These are phyloP conservation scores for Oreochromis mossambicus DNA, from an alignment of 2,797 vertebrate genomes.

Conservation along the genomic window DNA sequence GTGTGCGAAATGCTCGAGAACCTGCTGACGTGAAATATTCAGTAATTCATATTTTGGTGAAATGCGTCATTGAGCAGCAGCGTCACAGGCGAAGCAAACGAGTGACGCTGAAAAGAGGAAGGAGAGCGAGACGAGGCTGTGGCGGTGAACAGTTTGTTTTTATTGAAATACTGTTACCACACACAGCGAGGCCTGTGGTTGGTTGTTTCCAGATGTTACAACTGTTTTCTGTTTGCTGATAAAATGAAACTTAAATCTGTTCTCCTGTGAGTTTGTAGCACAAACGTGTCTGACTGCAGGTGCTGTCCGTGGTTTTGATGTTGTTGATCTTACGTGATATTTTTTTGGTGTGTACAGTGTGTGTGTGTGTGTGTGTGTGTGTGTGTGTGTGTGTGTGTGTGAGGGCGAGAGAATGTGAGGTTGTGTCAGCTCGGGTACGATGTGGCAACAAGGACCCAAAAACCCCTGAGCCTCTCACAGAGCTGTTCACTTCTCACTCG, in stretches of 20 bases:
- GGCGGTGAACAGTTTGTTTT: neutral
- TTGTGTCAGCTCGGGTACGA: neutral
- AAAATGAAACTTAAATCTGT: neutral
- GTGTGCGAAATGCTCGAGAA: accelerated
- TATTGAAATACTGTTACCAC: neutral
- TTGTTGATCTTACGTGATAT: too few relatives aligned
- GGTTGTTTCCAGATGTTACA: neutral
- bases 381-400: neutral
- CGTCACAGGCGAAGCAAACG: accelerated
- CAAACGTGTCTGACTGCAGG: neutral
- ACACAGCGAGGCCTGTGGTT: accelerated
- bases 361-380: neutral
- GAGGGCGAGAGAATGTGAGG: neutral
- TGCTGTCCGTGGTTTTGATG: neutral
- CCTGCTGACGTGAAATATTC: neutral
- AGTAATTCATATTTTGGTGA: neutral
- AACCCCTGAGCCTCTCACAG: neutral
- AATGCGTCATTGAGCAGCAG: neutral
- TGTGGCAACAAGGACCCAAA: neutral
- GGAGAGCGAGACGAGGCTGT: neutral
- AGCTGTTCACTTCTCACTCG: neutral
- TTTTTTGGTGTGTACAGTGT: neutral
- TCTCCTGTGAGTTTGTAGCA: neutral
- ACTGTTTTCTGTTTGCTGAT: neutral
- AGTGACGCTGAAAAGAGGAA: neutral